phyloP scores from a whole-genome alignment of 2,888 invertebrate species.

The Dusona sp. region DNA sequence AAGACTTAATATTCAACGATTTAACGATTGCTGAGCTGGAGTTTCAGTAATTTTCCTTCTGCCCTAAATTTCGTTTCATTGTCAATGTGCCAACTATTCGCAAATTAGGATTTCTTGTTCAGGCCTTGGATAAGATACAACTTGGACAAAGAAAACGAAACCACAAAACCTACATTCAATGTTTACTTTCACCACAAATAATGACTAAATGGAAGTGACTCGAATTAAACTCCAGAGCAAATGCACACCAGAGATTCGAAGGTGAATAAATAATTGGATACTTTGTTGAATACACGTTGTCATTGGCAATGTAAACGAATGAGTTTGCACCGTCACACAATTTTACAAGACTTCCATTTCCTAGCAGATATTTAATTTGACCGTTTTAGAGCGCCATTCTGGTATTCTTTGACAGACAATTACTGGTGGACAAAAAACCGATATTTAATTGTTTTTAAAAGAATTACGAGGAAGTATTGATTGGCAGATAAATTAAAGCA shows the following conservation, averaged over 20 bases:
- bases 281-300: neutral
- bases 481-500: conserved; percentile 18
- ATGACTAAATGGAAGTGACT: too few relatives aligned
- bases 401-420: neutral
- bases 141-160: too few relatives aligned
- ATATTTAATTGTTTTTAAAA: neutral
- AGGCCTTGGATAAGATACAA: too few relatives aligned
- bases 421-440: neutral
- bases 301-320: neutral
- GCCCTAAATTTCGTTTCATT: neutral
- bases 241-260: neutral
- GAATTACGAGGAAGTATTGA: neutral
- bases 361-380: neutral
- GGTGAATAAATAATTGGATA: too few relatives aligned
- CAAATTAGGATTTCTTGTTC: too few relatives aligned
- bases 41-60: too few relatives aligned
- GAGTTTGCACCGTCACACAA: neutral
- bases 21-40: too few relatives aligned
- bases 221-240: neutral
- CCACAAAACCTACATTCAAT: too few relatives aligned
- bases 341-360: neutral
- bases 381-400: neutral
- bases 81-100: neutral
- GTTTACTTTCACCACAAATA: too few relatives aligned
- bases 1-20: too few relatives aligned